Percentiles rank a stretch among this genome's conserved stretches.
phyloP scores from a whole-genome alignment of 2,797 vertebrate species.

The Parotocinclus haroldoi region DNA sequence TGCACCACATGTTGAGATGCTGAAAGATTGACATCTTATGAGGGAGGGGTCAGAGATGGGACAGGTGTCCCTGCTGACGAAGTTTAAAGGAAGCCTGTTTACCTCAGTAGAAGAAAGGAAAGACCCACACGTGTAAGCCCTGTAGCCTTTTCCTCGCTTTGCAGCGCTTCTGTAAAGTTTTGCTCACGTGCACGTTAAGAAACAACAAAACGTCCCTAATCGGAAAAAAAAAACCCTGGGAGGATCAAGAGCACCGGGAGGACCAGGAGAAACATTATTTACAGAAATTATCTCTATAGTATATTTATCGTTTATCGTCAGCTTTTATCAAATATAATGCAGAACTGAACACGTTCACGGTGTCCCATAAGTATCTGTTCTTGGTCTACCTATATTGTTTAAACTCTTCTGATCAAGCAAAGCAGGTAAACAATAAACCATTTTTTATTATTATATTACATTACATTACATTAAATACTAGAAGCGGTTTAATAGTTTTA shows the following conservation, averaged over 20 bases:
- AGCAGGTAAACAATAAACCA: not conserved
- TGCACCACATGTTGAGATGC: slow-evolving; percentile 39
- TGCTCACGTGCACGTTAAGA: slow-evolving; percentile 71
- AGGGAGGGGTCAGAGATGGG: slow-evolving; percentile 39
- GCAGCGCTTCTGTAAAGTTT: slow-evolving; percentile 63
- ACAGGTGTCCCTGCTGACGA: slow-evolving; percentile 72
- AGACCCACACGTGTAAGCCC: slow-evolving; percentile 76
- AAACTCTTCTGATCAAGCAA: slow-evolving; percentile 27
- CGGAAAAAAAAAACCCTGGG: no score
- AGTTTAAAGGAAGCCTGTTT: slow-evolving; percentile 56
- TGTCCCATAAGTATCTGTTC: no score
- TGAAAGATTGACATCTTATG: slow-evolving; percentile 49
- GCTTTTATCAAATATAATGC: no score
- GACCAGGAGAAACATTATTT: no score
- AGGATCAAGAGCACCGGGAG: no score
- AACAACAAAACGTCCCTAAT: no score
- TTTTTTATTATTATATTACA: not conserved
- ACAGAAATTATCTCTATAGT: no score
- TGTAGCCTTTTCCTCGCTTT: slow-evolving; percentile 57
- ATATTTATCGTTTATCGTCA: not conserved
- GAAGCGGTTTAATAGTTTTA: no score
- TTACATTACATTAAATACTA: no score
- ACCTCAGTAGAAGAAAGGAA: slow-evolving; percentile 52
- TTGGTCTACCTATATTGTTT: not conserved
- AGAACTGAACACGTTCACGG: no score